A percentile compares a stretch with the other conserved stretches of the same genome.
These are phyloP conservation scores for Caloenas nicobarica DNA, from an alignment of 2,113 vertebrate species.

Conservation along the genomic window DNA sequence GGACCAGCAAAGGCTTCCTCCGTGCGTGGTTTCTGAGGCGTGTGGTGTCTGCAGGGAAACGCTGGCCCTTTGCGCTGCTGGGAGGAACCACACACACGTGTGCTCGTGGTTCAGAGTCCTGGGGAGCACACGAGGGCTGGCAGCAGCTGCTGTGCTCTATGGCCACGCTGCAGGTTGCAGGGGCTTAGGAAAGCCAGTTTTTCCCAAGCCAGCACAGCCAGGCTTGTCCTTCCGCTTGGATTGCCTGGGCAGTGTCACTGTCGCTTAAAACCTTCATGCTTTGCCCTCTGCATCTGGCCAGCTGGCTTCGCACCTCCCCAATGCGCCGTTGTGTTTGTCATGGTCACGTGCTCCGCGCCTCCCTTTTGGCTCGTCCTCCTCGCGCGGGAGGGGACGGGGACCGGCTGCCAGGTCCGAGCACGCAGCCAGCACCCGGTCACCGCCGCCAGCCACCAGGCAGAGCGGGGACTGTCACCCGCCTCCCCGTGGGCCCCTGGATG, in stretches of 20 bases:
- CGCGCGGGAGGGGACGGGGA: background rate
- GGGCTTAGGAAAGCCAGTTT: background rate
- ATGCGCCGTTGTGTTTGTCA: background rate
- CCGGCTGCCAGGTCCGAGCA: background rate
- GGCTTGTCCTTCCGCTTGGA: background rate
- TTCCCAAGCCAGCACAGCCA: background rate
- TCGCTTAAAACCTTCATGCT: background rate
- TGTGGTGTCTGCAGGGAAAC: background rate
- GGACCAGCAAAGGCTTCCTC: background rate
- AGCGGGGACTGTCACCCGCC: rapidly evolving
- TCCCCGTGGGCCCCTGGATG: background rate
- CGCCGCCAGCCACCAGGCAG: background rate
- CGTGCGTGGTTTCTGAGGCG: background rate
- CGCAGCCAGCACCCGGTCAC: background rate
- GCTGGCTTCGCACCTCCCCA: background rate
- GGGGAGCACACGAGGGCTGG: background rate
- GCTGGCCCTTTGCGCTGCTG: background rate
- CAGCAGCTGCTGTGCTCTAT: background rate
- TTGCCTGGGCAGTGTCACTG: background rate
- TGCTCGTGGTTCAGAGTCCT: background rate
- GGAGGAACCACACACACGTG: rapidly evolving
- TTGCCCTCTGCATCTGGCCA: background rate
- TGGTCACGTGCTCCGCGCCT: background rate
- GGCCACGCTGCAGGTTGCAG: background rate
- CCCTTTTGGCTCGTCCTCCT: background rate